These are phyloP conservation scores for Damaliscus lunatus DNA, from an alignment of 2,113 vertebrate species.

Conservation along the genomic window DNA sequence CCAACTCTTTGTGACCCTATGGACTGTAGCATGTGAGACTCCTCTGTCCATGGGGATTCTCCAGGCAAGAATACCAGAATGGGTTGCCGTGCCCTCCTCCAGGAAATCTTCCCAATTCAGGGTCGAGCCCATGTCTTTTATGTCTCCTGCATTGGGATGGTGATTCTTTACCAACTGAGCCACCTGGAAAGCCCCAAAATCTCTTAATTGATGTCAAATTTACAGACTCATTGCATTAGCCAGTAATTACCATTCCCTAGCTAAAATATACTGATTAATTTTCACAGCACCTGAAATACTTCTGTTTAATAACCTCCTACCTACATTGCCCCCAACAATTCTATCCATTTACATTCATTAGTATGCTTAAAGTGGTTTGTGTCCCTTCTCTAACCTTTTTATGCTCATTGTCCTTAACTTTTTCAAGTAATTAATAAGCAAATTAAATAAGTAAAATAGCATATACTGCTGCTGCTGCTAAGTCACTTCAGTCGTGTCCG, in stretches of 20 bases:
- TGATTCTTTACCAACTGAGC: background rate
- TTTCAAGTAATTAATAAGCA: background rate
- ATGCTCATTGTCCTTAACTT: background rate
- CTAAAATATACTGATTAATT: background rate
- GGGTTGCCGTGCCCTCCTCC: background rate
- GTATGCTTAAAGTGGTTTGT: background rate
- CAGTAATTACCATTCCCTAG: background rate
- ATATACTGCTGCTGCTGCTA: background rate
- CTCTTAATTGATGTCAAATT: constrained; percentile 37
- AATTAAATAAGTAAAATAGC: background rate
- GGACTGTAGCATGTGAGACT: background rate
- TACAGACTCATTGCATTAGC: background rate
- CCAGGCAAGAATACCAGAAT: background rate
- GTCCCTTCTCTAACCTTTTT: background rate
- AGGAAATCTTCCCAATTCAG: background rate
- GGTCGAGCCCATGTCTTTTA: background rate
- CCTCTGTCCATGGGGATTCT: background rate
- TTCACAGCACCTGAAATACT: background rate
- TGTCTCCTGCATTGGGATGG: background rate
- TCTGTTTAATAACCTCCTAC: background rate
- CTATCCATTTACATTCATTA: background rate
- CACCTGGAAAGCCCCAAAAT: background rate
- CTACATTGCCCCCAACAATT: background rate
- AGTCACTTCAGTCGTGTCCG: too few relatives aligned
- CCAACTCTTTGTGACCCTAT: background rate